Percentiles rank a stretch among this genome's conserved stretches.
Evolutionary conservation across 2,797 vertebrate species (phyloP).

Genomic region (Streptopelia turtur): DNA sequence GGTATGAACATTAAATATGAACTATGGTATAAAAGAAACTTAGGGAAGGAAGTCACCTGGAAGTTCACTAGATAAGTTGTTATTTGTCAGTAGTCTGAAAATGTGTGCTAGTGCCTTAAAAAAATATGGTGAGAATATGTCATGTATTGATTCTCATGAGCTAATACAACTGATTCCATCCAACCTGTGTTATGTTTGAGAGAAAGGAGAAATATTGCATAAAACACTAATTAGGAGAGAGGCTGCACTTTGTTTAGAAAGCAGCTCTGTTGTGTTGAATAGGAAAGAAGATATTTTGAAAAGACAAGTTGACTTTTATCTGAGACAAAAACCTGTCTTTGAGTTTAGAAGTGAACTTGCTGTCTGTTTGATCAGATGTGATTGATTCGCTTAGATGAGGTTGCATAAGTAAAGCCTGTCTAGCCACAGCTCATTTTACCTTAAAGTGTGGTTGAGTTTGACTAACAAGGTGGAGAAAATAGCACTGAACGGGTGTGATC

Average conservation of each 20-base stretch:
- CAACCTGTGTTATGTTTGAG: background rate
- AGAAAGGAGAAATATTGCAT: background rate
- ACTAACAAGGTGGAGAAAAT: background rate
- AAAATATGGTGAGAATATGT: background rate
- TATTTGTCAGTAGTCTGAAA: background rate
- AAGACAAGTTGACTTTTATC: background rate
- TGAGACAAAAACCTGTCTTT: background rate
- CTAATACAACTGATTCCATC: background rate
- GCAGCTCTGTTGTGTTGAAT: background rate
- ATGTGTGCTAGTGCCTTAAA: background rate
- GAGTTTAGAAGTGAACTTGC: background rate
- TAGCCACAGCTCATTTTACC: background rate
- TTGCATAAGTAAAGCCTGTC: background rate
- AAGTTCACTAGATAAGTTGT: background rate
- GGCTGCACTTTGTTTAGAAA: background rate
- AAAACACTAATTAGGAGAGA: background rate
- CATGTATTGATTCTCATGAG: background rate
- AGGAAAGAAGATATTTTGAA: background rate
- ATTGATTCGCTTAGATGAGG: background rate
- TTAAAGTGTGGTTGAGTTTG: background rate
- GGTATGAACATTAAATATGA: constrained; percentile 29
- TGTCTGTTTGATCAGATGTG: background rate
- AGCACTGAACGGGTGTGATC: background rate
- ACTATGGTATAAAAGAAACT: constrained; percentile 7
- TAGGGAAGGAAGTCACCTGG: background rate